Evolutionary conservation across 2,113 vertebrate genomes (phyloP).

Genomic region (Tragulus kanchil): DNA sequence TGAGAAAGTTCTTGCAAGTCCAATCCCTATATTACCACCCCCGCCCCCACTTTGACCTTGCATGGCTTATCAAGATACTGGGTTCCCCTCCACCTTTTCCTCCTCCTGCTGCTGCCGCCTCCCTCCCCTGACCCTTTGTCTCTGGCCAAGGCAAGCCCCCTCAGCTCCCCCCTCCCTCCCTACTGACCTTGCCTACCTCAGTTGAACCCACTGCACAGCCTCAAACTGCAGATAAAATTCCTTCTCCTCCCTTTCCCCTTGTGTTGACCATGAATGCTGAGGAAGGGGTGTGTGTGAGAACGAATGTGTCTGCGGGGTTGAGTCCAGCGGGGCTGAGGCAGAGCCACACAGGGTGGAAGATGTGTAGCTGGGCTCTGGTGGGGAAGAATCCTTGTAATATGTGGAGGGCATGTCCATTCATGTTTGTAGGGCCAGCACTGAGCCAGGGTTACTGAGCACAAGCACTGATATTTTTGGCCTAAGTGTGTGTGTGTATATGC

Average conservation of each 20-base stretch:
- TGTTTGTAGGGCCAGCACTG: background rate
- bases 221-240: constrained; percentile 56
- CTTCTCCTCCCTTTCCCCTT: constrained; percentile 19
- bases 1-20: constrained; percentile 87
- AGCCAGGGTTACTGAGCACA: background rate
- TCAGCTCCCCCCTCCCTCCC: background rate
- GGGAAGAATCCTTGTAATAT: background rate
- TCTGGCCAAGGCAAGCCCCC: background rate
- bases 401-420: background rate
- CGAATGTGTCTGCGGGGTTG: background rate
- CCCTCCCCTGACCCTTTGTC: constrained; percentile 53
- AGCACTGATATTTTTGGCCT: background rate
- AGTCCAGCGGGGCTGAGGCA: background rate
- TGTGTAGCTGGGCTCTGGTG: background rate
- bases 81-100: constrained; percentile 76
- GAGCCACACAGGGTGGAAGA: background rate
- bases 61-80: constrained; percentile 82
- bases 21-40: constrained; percentile 69
- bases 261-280: background rate
- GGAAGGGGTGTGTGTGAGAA: background rate
- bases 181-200: constrained; percentile 48
- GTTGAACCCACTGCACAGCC: constrained; percentile 7
- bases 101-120: background rate
- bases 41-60: constrained; percentile 76
- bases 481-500: background rate